Percentiles rank a stretch among this genome's conserved stretches.
Conservation (phyloP, 2,888 invertebrate genomes). For the Entomobrya multifasciata region DNA sequence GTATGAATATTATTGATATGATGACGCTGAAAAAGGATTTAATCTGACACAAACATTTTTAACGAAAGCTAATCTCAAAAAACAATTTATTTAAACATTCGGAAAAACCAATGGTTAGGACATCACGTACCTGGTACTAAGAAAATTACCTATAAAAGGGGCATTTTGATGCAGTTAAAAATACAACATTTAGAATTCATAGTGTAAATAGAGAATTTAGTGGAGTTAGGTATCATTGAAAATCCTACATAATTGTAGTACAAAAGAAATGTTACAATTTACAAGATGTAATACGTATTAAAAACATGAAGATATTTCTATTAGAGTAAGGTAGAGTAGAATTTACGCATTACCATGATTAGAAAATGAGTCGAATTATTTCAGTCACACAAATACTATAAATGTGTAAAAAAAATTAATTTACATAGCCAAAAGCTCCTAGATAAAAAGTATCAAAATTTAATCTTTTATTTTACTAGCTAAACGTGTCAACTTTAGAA, state of each 20-base stretch:
- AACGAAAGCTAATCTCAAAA: too few species aligned
- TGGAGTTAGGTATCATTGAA: background rate
- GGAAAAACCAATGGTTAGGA: too few species aligned
- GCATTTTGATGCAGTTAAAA: conserved; percentile 12
- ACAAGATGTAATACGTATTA: background rate
- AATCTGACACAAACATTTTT: too few species aligned
- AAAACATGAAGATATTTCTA: conserved; percentile 11
- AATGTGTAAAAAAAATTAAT: too few species aligned
- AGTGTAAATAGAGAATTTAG: conserved; percentile 5
- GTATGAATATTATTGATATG: too few species aligned
- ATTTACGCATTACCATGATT: background rate
- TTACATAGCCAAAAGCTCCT: too few species aligned
- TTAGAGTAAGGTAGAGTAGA: background rate
- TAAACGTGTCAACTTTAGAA: too few species aligned
- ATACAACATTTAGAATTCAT: conserved; percentile 23
- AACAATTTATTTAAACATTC: too few species aligned
- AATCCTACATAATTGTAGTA: conserved; percentile 53
- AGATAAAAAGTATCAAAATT: too few species aligned
- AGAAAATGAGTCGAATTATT: background rate
- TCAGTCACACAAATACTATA: background rate
- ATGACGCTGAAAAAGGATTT: too few species aligned
- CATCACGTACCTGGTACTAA: conserved; percentile 57
- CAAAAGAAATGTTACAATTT: conserved; percentile 51
- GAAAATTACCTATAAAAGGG: background rate
- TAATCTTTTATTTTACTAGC: too few species aligned